Evolutionary conservation across 1,140 invertebrate genomes (phyloP), one percentile per base, ranked within the genome.

Genomic region (Colletes gigas): DNA sequence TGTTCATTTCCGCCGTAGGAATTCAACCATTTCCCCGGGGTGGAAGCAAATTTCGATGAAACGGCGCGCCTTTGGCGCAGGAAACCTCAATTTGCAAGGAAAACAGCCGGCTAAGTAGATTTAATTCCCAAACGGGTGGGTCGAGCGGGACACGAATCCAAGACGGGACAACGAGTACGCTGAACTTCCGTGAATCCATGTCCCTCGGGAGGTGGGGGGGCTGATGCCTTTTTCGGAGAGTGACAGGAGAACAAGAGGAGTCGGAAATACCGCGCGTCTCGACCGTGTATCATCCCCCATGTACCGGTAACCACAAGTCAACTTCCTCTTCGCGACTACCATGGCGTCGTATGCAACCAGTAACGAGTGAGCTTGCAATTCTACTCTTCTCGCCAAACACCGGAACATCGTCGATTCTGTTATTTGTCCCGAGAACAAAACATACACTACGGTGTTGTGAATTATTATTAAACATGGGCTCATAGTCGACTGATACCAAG

Each of bases 291-390:
- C 89, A 91, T 91, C 83, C 84, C 52, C 76, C 63, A 78, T 70
- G 60, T 59, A 82, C 78, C 84, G 77, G 88, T 86, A 90, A 88
- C 89, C 88, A 82, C 88, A 78, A 89, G 88, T 90, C 88, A 72
- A 86, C 88, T 88, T 87, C 67, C 72, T 81, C 82, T 83, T 84
- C 81, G 79, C 74, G 78, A 84, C 72, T 73, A 62, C 83, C 68
- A 83, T 90, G 88, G 8, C 81, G 88, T 88, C 73, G 76, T 72
- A 72, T 30, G 66, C 78, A 75, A 72, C 79, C 78, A 80, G 19
- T 59, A 41, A 81, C 77, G 44, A 55, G 30, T 73, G 15, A 19
- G 30, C 12, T 30, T n/a, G 14, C 17, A 57, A 7, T 17, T 57
- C 14, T 19, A 4, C 5, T 44, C 4, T 15, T 1, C 7, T 4